These are phyloP conservation scores for Erpobdella octoculata DNA, from an alignment of 2,888 invertebrate genomes.

Conservation along the genomic window DNA sequence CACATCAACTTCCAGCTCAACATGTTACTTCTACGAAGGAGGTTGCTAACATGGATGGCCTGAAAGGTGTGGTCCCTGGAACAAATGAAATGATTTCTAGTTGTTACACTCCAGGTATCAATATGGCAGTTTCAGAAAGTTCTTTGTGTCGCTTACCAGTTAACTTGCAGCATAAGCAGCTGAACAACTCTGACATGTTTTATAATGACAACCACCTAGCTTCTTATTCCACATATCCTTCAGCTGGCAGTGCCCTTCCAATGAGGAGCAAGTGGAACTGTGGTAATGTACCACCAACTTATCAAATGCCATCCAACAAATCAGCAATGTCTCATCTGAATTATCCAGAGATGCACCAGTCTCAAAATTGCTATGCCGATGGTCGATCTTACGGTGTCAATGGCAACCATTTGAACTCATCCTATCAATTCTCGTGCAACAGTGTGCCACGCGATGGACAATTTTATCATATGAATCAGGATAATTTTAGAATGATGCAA, in stretches of 20 bases:
- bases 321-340: neutral
- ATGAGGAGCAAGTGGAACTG: neutral
- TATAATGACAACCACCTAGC: neutral
- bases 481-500: neutral
- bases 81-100: neutral
- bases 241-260: neutral
- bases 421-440: neutral
- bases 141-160: neutral
- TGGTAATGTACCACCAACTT: neutral
- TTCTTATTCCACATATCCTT: neutral
- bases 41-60: neutral
- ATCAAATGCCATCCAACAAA: neutral
- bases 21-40: neutral
- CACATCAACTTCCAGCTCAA: too few species aligned
- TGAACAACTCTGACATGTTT: neutral
- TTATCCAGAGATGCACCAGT: neutral
- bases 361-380: neutral
- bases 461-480: neutral
- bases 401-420: neutral
- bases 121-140: neutral
- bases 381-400: neutral
- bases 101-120: neutral
- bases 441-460: neutral
- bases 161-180: neutral
- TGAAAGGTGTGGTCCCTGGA: neutral